Evolutionary conservation across 2,113 vertebrate genomes (phyloP), one percentile per base, ranked within the genome.

Genomic region (Semnornis frantzii): DNA sequence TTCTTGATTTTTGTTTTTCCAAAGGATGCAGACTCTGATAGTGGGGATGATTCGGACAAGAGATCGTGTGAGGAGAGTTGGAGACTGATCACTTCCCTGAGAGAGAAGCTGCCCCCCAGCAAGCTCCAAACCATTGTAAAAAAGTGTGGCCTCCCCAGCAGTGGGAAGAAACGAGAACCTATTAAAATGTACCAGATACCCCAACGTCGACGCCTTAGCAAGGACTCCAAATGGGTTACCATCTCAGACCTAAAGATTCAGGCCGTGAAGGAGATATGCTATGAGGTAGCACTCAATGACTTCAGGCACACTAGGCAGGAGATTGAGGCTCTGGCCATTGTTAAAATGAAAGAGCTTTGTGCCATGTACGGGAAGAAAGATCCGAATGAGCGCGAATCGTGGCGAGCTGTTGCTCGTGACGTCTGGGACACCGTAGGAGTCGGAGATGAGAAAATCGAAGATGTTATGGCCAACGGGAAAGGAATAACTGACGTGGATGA

Each of bases 1-100:
- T 98, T 98, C 98, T 98, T 99, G 97, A 98, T 99, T 98, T 98
- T 99, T 99, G 98, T 98, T 98, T 99, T 97, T 97, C 96, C 98
- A 98, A 99, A 99, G 99, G 99, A 99, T 96, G 99, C 99, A 97
- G 99, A 99, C 98, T 99, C 99, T 98, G 99, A 99, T 99, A 99
- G 99, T 99, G 99, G 99, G 94, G 99, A 99, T 98, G 99, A 99
- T 98, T 99, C 99, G 97, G 99, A 99, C 99, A 99, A 99, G 98
- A 98, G 99, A 96, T 99, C 99, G 96, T 99, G 99, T 89, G 99
- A 99, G 96, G 99, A 99, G 97, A 99, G 99, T 98, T 99, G 99
- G 99, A 99, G 99, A 98, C 98, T 99, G 97, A 99, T 99, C 96
- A 99, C 99, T 96, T 99, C 99, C 96, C 97, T 99, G 98, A 98